Evolutionary conservation across 2,888 invertebrate species (phyloP).

Genomic region (Athrips mouffetella): DNA sequence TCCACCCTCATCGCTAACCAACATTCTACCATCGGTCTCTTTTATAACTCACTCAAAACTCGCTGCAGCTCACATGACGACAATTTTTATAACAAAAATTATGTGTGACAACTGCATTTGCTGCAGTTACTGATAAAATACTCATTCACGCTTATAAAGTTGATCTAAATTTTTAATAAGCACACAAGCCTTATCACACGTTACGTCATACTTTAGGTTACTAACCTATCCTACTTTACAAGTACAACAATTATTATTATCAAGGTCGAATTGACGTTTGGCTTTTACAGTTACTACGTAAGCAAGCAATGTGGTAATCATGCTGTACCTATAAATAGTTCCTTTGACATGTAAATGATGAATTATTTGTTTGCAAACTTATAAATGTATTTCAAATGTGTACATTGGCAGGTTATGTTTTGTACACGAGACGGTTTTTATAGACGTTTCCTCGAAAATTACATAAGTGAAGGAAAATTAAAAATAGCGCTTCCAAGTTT

Average conservation of each 20-base stretch:
- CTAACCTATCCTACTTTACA: slow-evolving; percentile 16
- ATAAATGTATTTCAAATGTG: too few species aligned
- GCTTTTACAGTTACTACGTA: neutral
- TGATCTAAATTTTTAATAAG: slow-evolving; percentile 1
- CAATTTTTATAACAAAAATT: too few species aligned
- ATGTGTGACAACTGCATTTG: too few species aligned
- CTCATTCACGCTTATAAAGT: neutral
- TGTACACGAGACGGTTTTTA: too few species aligned
- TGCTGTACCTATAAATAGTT: neutral
- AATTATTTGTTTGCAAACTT: neutral
- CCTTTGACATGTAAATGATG: neutral
- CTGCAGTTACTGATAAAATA: neutral
- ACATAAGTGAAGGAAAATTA: too few species aligned
- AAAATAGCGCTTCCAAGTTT: too few species aligned
- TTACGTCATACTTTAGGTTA: slow-evolving; percentile 10
- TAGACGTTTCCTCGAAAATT: too few species aligned
- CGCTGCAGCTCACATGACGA: too few species aligned
- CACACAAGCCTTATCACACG: neutral
- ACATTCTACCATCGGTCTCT: slow-evolving; percentile 40
- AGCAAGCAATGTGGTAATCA: neutral
- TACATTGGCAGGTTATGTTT: neutral
- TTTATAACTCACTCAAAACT: slow-evolving; percentile 29
- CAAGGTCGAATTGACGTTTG: slow-evolving; percentile 1
- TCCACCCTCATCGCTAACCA: slow-evolving; percentile 43
- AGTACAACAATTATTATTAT: neutral